phyloP scores from a whole-genome alignment of 2,888 invertebrate species.

The Euspilapteryx auroguttella region DNA sequence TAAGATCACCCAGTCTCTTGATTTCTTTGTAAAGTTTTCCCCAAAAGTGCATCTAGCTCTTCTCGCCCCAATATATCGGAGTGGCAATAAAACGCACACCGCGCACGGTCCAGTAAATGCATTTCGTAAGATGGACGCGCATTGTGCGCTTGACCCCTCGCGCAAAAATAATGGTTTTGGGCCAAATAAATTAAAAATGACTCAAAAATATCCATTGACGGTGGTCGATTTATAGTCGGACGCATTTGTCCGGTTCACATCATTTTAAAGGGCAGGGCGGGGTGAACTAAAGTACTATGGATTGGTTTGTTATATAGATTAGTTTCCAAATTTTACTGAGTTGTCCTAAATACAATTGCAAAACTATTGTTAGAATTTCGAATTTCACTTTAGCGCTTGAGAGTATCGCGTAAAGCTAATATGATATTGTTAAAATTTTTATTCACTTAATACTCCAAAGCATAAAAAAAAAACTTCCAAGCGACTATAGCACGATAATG shows the following conservation, averaged over 20 bases:
- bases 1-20: too few species aligned
- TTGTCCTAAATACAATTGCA: too few species aligned
- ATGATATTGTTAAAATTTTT: too few species aligned
- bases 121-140: slow-evolving; percentile 14
- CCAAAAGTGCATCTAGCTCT: slow-evolving; percentile 1
- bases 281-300: background rate
- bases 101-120: slow-evolving; percentile 20
- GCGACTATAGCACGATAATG: too few species aligned
- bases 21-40: too few species aligned
- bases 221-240: slow-evolving; percentile 22
- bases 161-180: slow-evolving; percentile 45
- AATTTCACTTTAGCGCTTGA: too few species aligned
- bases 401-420: too few species aligned
- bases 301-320: slow-evolving; percentile 1
- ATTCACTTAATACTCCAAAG: too few species aligned
- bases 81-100: slow-evolving; percentile 43
- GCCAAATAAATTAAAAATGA: slow-evolving; percentile 60
- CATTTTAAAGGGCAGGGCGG: slow-evolving; percentile 17
- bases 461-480: too few species aligned
- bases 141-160: slow-evolving; percentile 39
- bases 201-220: slow-evolving; percentile 52
- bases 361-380: too few species aligned
- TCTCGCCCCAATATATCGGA: slow-evolving; percentile 21
- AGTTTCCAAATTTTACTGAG: too few species aligned
- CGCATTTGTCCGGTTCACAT: slow-evolving; percentile 13